Evolutionary conservation across 2,888 invertebrate species (phyloP), one percentile per base, ranked within the genome.

Genomic region (Iselma pallidipennis): DNA sequence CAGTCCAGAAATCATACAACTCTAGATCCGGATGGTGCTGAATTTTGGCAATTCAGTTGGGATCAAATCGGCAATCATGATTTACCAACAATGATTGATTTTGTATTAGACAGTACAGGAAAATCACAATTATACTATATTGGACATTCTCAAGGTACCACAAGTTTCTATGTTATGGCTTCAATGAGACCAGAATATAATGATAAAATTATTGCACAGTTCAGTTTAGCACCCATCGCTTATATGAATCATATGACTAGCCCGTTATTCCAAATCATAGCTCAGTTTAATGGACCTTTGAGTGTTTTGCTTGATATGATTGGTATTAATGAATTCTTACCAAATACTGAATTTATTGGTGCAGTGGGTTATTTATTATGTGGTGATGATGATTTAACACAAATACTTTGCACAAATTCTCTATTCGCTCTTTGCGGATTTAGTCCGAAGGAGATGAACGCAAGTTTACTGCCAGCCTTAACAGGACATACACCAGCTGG

Each of bases 41-140:
- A 76, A 14, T 84, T 76, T 70, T 84, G 83, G 82, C 61, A 73
- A 19, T 62, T 82, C 77, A 90, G 90, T 70, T 93, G 89, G 87
- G 89, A 92, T 76, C 90, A 94, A 74, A 90, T 92, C 78, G 92
- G 91, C 0, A 80, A 83, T 61, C 87, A 87, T 74, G 94, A 95
- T 77, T 75, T 93, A 0, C 91, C 93, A 6, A 89, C 91, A 0
- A 89, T 88, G 84, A 86, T 94, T 25, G 89, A 93, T 75, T 86
- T 88, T 74, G 83, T 89, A 12, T 73, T 88, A 2, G 72, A 78
- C 23, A 78, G 80, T 31, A 89, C 89, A 0, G 83, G 84, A 0
- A 83, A 85, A 21, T 61, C 82, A 2, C 84, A 86, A 61, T 70
- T 93, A 0, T 86, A 87, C 19, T 26, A 60, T 29, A 19, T 26